Base-by-base conservation (phyloP, 1,140 invertebrate species). In the Oryctes rhinoceros region DNA sequence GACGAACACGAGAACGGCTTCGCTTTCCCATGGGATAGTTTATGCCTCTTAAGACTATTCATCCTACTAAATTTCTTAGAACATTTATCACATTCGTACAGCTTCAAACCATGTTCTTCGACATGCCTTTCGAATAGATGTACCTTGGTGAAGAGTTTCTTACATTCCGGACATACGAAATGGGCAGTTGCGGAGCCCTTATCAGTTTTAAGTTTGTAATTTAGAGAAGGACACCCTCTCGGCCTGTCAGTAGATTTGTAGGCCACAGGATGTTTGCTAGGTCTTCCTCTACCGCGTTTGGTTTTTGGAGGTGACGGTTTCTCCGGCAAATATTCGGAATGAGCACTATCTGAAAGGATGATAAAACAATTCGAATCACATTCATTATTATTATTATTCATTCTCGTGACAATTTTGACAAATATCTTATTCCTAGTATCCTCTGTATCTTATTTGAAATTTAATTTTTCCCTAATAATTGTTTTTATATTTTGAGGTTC, bases 1-100 rank as follows among this genome's bases (percentile, higher is more conserved):
- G 89, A 84, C 47, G 88, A 87, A 82, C 91, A 92, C 78, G 85
- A 89, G 85, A 85, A 92, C 83, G 86, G 86, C 81, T 86, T 86
- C 10, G 82, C 79, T 59, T 83, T 82, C 2, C 83, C 85, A 82
- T 86, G 86, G 1, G 84, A 84, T 4, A 83, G 80, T 71, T 85
- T 81, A 78, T 87, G 86, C 10, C 86, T 81, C 80, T 85, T 86
- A 30, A 86, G 47, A 78, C 86, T 85, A 79, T 84, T 86, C 3
- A 81, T 49, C 7, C 86, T 80, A 2, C 81, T 79, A 78, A 86
- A 87, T 37, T 84, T 81, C 78, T 86, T 87, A 20, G 81, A 78
- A 79, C 86, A 87, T 9, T 82, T 78, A 71, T 83, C 81, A 75
- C 86, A 87, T 65, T 81, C 83, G 76, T 85, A 82, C 4, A 84